Conservation (phyloP, 2,888 invertebrate genomes). For the Cerceris ruficornis region DNA sequence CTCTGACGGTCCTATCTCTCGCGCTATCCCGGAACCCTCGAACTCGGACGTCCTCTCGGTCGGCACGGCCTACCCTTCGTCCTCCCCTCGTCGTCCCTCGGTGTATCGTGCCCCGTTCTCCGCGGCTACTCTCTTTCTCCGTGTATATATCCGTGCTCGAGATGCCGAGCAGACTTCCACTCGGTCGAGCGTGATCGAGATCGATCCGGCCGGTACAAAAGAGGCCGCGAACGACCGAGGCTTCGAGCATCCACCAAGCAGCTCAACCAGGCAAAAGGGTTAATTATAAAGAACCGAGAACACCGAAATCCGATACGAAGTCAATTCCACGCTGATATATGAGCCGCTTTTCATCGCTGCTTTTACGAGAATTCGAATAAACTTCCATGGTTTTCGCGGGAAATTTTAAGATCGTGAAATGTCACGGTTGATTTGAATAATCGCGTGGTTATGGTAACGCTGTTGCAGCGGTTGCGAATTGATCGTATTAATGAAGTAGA, state of each 20-base stretch:
- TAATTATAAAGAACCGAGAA: constrained; percentile 74
- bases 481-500: constrained; percentile 34
- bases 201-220: constrained; percentile 63
- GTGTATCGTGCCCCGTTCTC: background rate
- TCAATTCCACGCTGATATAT: background rate
- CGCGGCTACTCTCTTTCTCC: constrained; percentile 2
- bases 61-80: background rate
- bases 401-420: too few species aligned
- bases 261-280: constrained; percentile 65
- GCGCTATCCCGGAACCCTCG: too few species aligned
- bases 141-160: constrained; percentile 27
- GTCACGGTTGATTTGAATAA: too few species aligned
- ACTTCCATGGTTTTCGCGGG: too few species aligned
- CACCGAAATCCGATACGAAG: constrained; percentile 64
- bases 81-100: background rate
- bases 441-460: constrained; percentile 1
- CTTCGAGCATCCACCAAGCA: too few species aligned
- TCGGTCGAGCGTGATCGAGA: constrained; percentile 76
- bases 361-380: too few species aligned
- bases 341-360: too few species aligned
- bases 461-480: constrained; percentile 18
- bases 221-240: background rate
- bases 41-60: background rate
- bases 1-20: too few species aligned
- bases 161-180: constrained; percentile 70